Percentiles rank a stretch among this genome's conserved stretches.
Evolutionary conservation across 1,140 invertebrate genomes (phyloP).

Genomic region (Rhagoletis zephyria): DNA sequence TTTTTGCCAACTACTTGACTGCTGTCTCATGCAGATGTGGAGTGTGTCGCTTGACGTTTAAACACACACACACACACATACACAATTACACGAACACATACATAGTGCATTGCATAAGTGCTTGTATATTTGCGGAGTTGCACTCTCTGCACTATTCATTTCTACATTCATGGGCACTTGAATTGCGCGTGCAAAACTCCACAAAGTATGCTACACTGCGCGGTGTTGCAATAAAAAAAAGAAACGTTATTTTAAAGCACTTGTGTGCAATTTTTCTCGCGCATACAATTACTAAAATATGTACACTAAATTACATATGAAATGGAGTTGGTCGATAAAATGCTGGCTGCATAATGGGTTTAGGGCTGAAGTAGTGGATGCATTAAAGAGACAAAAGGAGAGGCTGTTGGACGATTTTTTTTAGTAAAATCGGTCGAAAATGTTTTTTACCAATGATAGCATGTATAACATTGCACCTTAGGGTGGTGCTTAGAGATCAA

Average conservation of each 20-base stretch:
- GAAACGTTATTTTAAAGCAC: constrained; percentile 1
- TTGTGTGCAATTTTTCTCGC: not conserved
- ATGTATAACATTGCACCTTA: too few relatives aligned
- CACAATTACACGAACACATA: not conserved
- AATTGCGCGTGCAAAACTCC: constrained; percentile 3
- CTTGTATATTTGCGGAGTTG: not conserved
- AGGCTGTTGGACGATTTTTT: too few relatives aligned
- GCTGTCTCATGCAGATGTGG: constrained; percentile 36
- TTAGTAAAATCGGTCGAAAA: too few relatives aligned
- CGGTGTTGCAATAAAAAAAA: constrained; percentile 5
- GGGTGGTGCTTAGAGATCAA: too few relatives aligned
- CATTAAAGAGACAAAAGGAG: too few relatives aligned
- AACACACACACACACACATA: not conserved
- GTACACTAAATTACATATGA: not conserved
- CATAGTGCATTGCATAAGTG: not conserved
- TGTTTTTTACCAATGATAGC: too few relatives aligned
- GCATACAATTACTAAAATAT: not conserved
- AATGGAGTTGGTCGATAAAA: not conserved
- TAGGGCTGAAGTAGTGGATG: not conserved
- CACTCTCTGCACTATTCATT: not conserved
- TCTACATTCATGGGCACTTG: constrained; percentile 35
- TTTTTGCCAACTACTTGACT: constrained; percentile 43
- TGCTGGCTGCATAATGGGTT: not conserved
- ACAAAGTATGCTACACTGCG: constrained; percentile 14
- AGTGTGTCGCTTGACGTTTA: constrained; percentile 25